Conservation (phyloP, 2,797 vertebrate genomes). For the Neoniphon sammara region DNA sequence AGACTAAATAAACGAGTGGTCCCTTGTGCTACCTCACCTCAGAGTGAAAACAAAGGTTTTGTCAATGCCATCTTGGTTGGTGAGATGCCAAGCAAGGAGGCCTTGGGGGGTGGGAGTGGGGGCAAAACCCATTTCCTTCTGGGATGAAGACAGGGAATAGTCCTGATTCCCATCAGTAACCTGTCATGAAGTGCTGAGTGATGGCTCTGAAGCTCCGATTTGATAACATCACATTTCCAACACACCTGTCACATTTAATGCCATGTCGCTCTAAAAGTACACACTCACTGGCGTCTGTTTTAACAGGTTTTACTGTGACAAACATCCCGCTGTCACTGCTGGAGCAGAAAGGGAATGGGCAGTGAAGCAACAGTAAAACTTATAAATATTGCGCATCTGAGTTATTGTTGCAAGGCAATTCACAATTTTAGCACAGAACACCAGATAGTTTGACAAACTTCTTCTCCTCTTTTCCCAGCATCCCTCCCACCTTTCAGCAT, state of each 20-base stretch:
- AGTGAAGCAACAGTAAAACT: constrained; percentile 10
- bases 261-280: constrained; percentile 55
- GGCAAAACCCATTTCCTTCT: constrained; percentile 43
- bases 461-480: no score
- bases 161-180: constrained; percentile 78
- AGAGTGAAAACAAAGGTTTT: constrained; percentile 47
- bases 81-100: background rate
- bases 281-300: constrained; percentile 49
- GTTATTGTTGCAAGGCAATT: background rate
- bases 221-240: constrained; percentile 72
- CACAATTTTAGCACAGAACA: no score
- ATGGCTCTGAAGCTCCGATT: constrained; percentile 59
- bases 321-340: constrained; percentile 36
- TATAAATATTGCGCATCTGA: background rate
- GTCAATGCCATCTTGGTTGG: constrained; percentile 58
- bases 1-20: constrained; percentile 36
- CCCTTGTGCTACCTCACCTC: constrained; percentile 33
- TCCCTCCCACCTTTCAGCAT: no score
- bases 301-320: constrained; percentile 50
- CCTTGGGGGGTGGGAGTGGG: constrained; percentile 1
- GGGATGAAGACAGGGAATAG: constrained; percentile 64
- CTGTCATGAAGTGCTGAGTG: constrained; percentile 73
- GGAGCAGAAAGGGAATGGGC: constrained; percentile 37
- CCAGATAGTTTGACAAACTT: no score
- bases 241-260: constrained; percentile 72